phyloP scores from a whole-genome alignment of 2,113 vertebrate species.

The Symphodus melops region DNA sequence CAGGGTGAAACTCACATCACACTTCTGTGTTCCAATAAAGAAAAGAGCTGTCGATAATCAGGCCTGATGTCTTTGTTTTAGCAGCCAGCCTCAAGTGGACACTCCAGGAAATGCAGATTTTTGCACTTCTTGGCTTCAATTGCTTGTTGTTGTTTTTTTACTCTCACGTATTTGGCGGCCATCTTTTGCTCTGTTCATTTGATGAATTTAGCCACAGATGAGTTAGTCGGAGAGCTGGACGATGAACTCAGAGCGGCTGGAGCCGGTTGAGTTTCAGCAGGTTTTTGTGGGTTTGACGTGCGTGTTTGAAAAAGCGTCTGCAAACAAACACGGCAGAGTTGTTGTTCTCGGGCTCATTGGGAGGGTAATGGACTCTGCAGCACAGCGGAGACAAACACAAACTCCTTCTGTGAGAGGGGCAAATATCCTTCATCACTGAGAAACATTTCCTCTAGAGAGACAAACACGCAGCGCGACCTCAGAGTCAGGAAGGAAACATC shows the following conservation, averaged over 20 bases:
- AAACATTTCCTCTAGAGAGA: neutral
- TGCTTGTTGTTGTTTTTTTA: no score
- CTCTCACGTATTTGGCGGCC: neutral
- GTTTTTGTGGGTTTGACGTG: slow-evolving; percentile 7
- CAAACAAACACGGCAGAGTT: slow-evolving; percentile 17
- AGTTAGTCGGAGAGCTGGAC: neutral
- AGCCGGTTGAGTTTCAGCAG: neutral
- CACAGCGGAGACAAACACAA: slow-evolving; percentile 7
- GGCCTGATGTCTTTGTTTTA: no score
- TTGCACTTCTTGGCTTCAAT: no score
- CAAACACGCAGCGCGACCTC: neutral
- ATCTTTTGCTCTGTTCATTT: no score
- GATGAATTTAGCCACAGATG: neutral
- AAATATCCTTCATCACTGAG: neutral
- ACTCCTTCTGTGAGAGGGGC: neutral
- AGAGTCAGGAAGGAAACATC: neutral
- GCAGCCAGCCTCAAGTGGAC: no score
- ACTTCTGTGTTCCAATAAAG: no score
- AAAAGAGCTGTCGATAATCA: no score
- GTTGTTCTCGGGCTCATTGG: slow-evolving; percentile 15
- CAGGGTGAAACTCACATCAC: no score
- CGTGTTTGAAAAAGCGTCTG: neutral
- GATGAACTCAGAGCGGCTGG: neutral
- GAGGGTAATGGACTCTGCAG: slow-evolving; percentile 3
- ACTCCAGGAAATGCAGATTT: no score